A percentile compares a stretch with the other conserved stretches of the same genome.
Conservation (phyloP, 2,797 vertebrate genomes). For the Cirrhinus mrigala region DNA sequence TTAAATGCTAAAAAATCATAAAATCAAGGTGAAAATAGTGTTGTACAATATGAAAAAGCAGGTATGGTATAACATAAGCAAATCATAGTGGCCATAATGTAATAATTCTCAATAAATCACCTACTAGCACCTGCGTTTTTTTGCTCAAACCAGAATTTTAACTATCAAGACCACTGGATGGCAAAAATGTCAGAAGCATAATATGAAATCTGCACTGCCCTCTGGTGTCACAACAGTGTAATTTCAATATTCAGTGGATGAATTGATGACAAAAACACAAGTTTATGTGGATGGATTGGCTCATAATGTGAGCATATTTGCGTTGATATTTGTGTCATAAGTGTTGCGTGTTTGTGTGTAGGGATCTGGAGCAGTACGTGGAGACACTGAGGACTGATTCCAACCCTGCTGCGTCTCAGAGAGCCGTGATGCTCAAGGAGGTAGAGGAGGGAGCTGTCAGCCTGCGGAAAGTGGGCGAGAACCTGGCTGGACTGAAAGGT, state of each 20-base stretch:
- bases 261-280: not conserved
- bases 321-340: not conserved
- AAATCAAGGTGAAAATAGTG: not conserved
- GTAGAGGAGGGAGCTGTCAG: conserved; percentile 93
- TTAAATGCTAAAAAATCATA: not conserved
- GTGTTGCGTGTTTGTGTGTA: conserved; percentile 59
- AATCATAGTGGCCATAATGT: not conserved
- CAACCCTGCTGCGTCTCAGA: conserved; percentile 66
- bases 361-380: conserved; percentile 93
- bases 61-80: not conserved
- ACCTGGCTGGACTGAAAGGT: conserved; percentile 94
- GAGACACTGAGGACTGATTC: conserved; percentile 87
- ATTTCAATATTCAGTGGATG: not conserved
- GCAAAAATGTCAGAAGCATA: not conserved
- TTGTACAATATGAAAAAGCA: not conserved
- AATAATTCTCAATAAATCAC: not conserved
- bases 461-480: conserved; percentile 93
- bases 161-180: not conserved
- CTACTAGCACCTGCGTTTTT: not conserved
- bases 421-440: conserved; percentile 87
- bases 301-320: not conserved
- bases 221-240: conserved; percentile 4
- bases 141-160: not conserved
- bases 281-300: not conserved
- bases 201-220: conserved; percentile 20